Base-by-base conservation (phyloP, 2,888 invertebrate species). In the Protonemura montana region DNA sequence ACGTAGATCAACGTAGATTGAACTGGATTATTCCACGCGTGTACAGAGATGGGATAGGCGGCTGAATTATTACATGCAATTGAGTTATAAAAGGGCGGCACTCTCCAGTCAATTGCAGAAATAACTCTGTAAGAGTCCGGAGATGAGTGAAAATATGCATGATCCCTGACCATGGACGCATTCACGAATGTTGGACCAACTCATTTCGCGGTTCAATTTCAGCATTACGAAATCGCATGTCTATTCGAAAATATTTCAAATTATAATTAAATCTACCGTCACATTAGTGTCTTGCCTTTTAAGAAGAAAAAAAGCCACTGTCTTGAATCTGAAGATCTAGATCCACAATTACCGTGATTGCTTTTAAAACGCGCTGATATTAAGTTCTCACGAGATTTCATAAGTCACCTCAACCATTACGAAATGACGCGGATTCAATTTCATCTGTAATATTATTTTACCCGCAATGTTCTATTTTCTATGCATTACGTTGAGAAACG, bases 31-130 rank as follows among this genome's bases (percentile, higher is more conserved):
- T 41, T 41, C 81, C 28, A 81, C 81, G 59, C 59, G 59, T 59
- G 21, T 76, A 25, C 5, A 21, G 78, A n/a, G 25, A 83, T 30
- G 30, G 82, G 82, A 83, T 21, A 83, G 82, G 35, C 35, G 82
- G 26, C 27, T 26, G 78, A 78, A 83, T 83, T 41, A 83, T 83
- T 83, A 41, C 82, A n/a, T 83, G 82, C 35, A 41, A 83, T 82
- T 82, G 30, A 82, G 82, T 25, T 82, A 29, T 29, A 83, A 27
- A 78, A 26, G 41, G 82, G 82, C 82, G 82, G 41, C 82, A 83
- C 25, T 83, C n/a, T 35, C 35, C 10, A 30, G 82, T 83, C 82
- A 29, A 81, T 83, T 83, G 82, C 82, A 41, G 41, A 83, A 59
- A 78, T 78, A 27, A 78, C 78, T 78, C 78, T 7, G 13, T 21